Evolutionary conservation across 2,113 vertebrate species (phyloP).

Genomic region (Cynopterus brachyotis): DNA sequence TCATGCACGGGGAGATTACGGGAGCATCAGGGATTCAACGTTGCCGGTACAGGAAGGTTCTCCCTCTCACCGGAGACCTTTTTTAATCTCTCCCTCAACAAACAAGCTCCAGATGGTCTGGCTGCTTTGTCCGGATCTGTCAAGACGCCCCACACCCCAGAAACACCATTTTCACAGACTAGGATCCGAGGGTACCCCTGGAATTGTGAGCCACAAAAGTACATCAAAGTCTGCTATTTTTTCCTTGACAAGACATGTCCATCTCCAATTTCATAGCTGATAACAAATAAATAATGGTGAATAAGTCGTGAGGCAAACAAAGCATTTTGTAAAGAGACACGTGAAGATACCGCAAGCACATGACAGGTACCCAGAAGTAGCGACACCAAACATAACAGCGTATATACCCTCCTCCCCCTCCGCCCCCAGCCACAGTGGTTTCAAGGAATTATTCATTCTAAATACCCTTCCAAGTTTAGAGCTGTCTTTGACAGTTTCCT

Average conservation of each 20-base stretch:
- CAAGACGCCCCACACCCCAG: background rate
- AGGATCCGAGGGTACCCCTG: background rate
- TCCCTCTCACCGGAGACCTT: background rate
- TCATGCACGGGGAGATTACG: background rate
- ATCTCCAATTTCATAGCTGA: background rate
- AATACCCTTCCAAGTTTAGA: background rate
- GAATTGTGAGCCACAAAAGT: background rate
- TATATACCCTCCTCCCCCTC: fast-evolving
- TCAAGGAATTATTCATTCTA: background rate
- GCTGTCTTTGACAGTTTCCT: background rate
- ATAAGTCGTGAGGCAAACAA: background rate
- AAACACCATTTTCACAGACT: background rate
- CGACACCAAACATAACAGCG: fast-evolving
- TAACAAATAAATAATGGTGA: background rate
- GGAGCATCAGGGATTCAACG: background rate
- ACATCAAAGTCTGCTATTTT: background rate
- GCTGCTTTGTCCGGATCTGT: background rate
- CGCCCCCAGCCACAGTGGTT: fast-evolving
- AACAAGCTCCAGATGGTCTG: background rate
- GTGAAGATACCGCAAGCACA: background rate
- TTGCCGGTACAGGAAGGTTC: background rate
- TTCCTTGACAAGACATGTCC: background rate
- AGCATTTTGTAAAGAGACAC: background rate
- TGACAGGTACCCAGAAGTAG: background rate
- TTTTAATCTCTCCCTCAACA: background rate